phyloP scores from a whole-genome alignment of 2,113 vertebrate species.

The Typhlomys cinereus region DNA sequence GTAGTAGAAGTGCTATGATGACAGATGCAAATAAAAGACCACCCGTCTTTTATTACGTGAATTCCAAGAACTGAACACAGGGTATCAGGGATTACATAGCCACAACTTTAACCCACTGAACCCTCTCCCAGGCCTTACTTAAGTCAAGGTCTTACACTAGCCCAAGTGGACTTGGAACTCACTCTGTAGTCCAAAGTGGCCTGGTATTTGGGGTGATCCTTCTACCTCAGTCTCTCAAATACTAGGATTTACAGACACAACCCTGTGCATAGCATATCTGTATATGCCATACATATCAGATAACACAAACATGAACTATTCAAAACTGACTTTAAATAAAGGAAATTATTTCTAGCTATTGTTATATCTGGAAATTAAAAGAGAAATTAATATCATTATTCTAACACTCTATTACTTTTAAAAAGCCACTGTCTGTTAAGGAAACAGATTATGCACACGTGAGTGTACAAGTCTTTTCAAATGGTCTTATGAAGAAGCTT shows the following conservation, averaged over 20 bases:
- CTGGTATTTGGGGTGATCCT: neutral
- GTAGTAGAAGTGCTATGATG: no score
- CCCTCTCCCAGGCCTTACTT: no score
- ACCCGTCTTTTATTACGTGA: no score
- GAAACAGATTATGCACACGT: slow-evolving; percentile 61
- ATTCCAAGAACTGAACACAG: no score
- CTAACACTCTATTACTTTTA: slow-evolving; percentile 66
- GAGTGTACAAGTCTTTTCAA: slow-evolving; percentile 59
- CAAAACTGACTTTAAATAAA: slow-evolving; percentile 55
- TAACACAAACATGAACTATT: slow-evolving; percentile 46
- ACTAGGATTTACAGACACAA: neutral
- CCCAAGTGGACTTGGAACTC: neutral
- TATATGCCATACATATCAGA: slow-evolving; percentile 17
- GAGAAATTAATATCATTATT: slow-evolving; percentile 52
- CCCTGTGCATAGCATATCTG: neutral
- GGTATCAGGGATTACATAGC: no score
- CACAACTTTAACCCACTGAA: no score
- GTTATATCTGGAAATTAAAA: slow-evolving; percentile 43
- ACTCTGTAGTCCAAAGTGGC: neutral
- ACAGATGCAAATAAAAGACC: no score
- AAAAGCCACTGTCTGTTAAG: slow-evolving; percentile 57
- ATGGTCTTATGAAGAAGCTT: slow-evolving; percentile 55
- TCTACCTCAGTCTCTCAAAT: neutral
- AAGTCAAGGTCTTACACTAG: neutral
- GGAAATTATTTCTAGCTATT: slow-evolving; percentile 42